Conservation (phyloP, 2,888 invertebrate species). For the Julus scanicus region DNA sequence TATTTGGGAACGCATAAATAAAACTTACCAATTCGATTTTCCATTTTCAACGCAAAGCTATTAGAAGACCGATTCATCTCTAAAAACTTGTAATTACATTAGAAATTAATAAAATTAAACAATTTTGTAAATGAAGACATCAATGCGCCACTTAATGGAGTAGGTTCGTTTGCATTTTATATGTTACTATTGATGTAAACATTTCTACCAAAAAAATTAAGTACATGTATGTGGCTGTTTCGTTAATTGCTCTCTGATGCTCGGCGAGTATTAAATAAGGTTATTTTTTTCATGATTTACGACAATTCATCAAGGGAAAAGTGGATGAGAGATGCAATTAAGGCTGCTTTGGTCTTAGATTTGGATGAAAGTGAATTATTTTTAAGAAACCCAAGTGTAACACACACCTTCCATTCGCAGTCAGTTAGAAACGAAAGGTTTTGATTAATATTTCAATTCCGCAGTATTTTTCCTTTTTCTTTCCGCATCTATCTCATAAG, state of each 20-base stretch:
- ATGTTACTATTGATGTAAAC: neutral
- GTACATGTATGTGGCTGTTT: too few relatives aligned
- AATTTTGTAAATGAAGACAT: too few relatives aligned
- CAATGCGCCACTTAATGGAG: too few relatives aligned
- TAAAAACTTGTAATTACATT: too few relatives aligned
- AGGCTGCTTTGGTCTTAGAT: neutral
- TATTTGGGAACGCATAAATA: too few relatives aligned
- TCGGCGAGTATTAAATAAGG: too few relatives aligned
- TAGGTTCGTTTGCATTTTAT: too few relatives aligned
- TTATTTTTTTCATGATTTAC: neutral
- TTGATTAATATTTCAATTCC: neutral
- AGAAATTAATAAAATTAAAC: too few relatives aligned
- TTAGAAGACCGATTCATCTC: too few relatives aligned
- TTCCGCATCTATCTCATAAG: neutral
- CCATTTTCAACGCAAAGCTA: too few relatives aligned
- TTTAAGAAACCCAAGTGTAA: neutral
- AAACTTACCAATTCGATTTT: too few relatives aligned
- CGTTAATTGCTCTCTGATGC: neutral
- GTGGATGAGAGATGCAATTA: neutral
- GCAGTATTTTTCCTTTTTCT: too few relatives aligned
- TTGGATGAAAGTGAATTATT: neutral
- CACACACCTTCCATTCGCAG: neutral
- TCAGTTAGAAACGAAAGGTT: neutral
- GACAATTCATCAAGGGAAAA: neutral
- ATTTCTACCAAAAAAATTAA: neutral